Base-by-base conservation (phyloP, 1,140 invertebrate genomes). In the Druon quercuslanigerum region DNA sequence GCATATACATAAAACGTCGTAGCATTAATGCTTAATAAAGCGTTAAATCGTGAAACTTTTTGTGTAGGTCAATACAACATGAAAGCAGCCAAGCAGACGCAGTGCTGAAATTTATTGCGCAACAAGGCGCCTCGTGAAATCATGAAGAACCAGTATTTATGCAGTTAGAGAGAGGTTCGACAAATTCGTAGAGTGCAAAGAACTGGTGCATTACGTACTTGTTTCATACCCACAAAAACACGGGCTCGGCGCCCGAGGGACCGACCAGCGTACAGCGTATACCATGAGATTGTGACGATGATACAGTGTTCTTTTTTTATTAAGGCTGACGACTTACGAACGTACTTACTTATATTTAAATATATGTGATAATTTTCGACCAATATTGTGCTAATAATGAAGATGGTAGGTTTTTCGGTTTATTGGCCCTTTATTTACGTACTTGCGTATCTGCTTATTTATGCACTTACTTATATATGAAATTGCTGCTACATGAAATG, bases 401-500 rank as follows among this genome's bases (percentile, higher is more conserved):
- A n/a, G n/a, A n/a, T n/a, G n/a, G n/a, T n/a, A n/a, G n/a, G n/a
- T n/a, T n/a, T n/a, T n/a, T n/a, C n/a, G n/a, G n/a, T n/a, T n/a
- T n/a, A n/a, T n/a, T n/a, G n/a, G n/a, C n/a, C n/a, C n/a, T n/a
- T n/a, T n/a, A n/a, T n/a, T n/a, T n/a, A n/a, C n/a, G n/a, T n/a
- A n/a, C n/a, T n/a, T n/a, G n/a, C n/a, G n/a, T n/a, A n/a, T n/a
- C n/a, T n/a, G n/a, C n/a, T n/a, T n/a, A n/a, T n/a, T n/a, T n/a
- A n/a, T n/a, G n/a, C n/a, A 66, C 60, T 16, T 66, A 66, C 57
- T 66, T 66, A 66, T 66, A 46, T 0, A 66, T 66, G 80, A 78
- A 79, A 74, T 78, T 79, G 76, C 76, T 66, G 14, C 60, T 40
- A 66, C 80, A 76, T 60, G 81, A 76, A 78, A 82, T 79, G 75